These are phyloP conservation scores for Drosophila murphyi DNA, from an alignment of 1,140 invertebrate genomes.

Conservation along the genomic window DNA sequence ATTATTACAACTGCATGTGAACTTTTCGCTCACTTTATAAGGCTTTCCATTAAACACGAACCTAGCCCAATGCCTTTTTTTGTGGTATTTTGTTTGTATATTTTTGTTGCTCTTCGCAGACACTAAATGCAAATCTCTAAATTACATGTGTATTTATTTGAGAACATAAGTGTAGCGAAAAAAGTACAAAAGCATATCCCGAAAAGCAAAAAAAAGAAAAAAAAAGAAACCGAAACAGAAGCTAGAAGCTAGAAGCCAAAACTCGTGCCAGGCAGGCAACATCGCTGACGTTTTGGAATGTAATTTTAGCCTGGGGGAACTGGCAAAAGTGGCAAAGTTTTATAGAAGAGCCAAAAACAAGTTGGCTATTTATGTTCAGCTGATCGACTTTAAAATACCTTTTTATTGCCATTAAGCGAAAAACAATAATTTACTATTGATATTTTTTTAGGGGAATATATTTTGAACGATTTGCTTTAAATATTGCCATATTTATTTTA, in stretches of 20 bases:
- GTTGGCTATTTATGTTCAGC: neutral
- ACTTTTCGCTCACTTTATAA: neutral
- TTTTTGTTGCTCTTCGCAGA: neutral
- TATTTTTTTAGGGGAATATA: too few species aligned
- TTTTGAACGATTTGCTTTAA: too few species aligned
- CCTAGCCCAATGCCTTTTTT: slow-evolving; percentile 2
- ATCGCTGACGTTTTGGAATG: slow-evolving; percentile 73
- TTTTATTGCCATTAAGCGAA: neutral
- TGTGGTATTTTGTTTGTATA: too few species aligned
- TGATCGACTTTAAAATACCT: neutral
- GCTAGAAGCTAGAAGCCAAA: slow-evolving; percentile 33
- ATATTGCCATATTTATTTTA: too few species aligned
- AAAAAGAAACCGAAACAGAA: neutral
- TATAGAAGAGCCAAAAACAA: slow-evolving; percentile 51
- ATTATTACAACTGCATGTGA: neutral
- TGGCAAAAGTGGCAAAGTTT: slow-evolving; percentile 66
- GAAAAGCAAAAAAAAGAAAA: slow-evolving; percentile 35
- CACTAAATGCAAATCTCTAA: slow-evolving; percentile 73
- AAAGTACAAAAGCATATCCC: slow-evolving; percentile 5
- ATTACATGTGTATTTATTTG: slow-evolving; percentile 78
- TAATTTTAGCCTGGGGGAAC: slow-evolving; percentile 70
- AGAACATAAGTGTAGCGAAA: slow-evolving; percentile 27
- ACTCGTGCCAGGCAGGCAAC: slow-evolving; percentile 49
- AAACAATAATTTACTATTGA: too few species aligned
- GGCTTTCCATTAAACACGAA: neutral